Evolutionary conservation across 2,797 vertebrate genomes (phyloP).

Genomic region (Balearica regulorum): DNA sequence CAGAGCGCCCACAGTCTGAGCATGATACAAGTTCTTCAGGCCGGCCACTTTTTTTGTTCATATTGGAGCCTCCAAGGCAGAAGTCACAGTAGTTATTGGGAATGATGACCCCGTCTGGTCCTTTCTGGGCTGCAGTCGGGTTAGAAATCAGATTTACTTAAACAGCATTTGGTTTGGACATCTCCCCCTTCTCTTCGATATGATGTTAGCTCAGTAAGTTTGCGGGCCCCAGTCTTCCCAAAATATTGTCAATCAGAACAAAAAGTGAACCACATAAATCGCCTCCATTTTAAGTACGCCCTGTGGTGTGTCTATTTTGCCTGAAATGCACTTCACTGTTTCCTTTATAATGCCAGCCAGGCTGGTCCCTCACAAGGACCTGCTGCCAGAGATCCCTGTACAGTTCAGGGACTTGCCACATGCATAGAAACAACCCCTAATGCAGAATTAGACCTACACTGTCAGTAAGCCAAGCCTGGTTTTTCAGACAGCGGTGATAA

Average conservation of each 20-base stretch:
- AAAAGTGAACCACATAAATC: neutral
- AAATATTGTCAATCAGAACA: neutral
- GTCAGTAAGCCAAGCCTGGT: neutral
- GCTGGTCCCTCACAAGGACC: neutral
- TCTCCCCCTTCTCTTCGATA: neutral
- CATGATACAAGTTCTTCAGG: constrained; percentile 96
- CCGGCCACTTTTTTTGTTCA: constrained; percentile 96
- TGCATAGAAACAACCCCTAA: neutral
- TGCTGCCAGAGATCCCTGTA: neutral
- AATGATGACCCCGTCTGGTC: constrained; percentile 88
- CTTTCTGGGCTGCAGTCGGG: constrained; percentile 87
- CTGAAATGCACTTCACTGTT: neutral
- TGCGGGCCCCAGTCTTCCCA: neutral
- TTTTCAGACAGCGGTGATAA: neutral
- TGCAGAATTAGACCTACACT: neutral
- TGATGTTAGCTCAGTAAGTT: neutral
- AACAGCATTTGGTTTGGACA: neutral
- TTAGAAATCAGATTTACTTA: constrained; percentile 48
- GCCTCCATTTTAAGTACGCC: neutral
- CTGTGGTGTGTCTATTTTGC: neutral
- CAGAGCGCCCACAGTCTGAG: constrained; percentile 97
- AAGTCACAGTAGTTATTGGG: constrained; percentile 99
- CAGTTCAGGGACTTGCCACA: neutral
- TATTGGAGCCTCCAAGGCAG: constrained; percentile 93
- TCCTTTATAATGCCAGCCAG: neutral